Conservation (phyloP, 2,113 vertebrate species). For the Callithrix jacchus region DNA sequence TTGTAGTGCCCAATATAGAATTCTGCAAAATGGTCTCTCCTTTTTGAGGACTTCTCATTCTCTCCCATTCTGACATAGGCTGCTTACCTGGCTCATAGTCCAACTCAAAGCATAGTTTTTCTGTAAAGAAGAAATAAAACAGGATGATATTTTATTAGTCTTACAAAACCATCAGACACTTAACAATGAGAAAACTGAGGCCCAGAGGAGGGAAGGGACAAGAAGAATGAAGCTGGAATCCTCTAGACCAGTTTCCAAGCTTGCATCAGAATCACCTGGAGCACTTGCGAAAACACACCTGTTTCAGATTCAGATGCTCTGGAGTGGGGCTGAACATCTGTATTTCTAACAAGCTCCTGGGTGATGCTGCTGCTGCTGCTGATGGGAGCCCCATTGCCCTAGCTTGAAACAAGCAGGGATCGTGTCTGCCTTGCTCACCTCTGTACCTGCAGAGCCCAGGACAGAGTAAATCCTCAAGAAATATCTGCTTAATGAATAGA, state of each 20-base stretch:
- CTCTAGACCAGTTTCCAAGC: not conserved
- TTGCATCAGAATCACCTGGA: too few species aligned
- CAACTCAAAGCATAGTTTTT: slow-evolving; percentile 73
- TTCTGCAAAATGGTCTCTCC: not conserved
- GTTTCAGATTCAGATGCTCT: not conserved
- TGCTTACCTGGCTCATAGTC: slow-evolving; percentile 76
- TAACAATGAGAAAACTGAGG: not conserved
- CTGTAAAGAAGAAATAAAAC: slow-evolving; percentile 50
- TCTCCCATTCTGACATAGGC: not conserved
- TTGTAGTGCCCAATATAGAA: not conserved
- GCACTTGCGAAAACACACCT: not conserved
- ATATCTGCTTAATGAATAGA: not conserved
- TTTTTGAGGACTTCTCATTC: not conserved
- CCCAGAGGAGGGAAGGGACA: not conserved
- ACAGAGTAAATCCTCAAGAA: not conserved
- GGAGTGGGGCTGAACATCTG: not conserved
- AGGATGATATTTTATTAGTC: not conserved
- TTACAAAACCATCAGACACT: not conserved
- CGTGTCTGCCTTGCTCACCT: not conserved
- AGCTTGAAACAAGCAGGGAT: not conserved
- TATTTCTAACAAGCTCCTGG: not conserved
- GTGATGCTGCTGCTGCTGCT: not conserved
- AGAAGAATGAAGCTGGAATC: not conserved
- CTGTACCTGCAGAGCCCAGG: not conserved
- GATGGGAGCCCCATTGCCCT: accelerated